These are phyloP conservation scores for Entosphenus tridentatus DNA, from an alignment of 2,113 vertebrate species.

Conservation along the genomic window DNA sequence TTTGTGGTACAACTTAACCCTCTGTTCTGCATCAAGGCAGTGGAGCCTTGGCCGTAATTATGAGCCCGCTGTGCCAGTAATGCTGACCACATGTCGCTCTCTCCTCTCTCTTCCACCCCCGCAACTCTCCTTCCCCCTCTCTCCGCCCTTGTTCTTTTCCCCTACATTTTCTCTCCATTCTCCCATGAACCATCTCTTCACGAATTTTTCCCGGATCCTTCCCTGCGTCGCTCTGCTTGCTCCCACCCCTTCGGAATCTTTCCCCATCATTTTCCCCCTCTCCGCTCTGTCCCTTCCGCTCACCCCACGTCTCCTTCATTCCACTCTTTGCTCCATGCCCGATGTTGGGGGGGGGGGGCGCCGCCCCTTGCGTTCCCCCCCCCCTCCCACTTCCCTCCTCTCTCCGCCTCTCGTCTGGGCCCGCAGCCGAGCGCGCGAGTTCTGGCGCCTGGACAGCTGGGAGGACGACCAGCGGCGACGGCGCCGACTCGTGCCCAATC, in stretches of 20 bases:
- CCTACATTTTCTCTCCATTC: too few relatives aligned
- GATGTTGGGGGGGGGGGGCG: too few relatives aligned
- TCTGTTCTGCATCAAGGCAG: too few relatives aligned
- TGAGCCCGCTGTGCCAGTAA: neutral
- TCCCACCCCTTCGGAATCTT: neutral
- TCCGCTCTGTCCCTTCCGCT: neutral
- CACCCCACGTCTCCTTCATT: neutral
- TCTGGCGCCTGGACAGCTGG: conserved; percentile 99
- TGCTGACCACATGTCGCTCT: neutral
- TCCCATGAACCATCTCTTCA: too few relatives aligned
- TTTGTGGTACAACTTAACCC: too few relatives aligned
- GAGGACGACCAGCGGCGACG: conserved; percentile 99
- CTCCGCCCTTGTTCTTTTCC: neutral
- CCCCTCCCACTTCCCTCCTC: neutral
- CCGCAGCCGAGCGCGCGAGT: conserved; percentile 82
- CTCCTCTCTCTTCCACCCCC: neutral
- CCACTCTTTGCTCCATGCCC: neutral
- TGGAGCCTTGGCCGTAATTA: too few relatives aligned
- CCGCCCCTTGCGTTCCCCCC: neutral
- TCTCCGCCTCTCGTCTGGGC: neutral
- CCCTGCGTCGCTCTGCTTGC: neutral
- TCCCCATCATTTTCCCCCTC: neutral
- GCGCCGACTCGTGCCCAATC: conserved; percentile 85
- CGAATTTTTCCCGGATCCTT: too few relatives aligned
- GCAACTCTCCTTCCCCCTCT: neutral